Evolutionary conservation across 2,113 vertebrate species (phyloP).

Genomic region (Xenopus borealis): DNA sequence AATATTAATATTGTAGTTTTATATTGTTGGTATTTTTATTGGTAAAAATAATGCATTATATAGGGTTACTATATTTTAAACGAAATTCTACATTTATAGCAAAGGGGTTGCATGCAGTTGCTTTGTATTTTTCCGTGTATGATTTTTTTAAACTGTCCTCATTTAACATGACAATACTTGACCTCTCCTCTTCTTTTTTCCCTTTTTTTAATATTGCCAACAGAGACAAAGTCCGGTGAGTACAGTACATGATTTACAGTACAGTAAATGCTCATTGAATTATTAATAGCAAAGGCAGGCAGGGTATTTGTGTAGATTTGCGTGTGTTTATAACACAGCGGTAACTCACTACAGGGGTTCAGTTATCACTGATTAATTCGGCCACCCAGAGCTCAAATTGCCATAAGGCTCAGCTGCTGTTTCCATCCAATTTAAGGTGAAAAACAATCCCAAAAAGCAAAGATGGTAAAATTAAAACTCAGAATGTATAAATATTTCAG

Average conservation of each 20-base stretch:
- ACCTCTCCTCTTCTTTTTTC: constrained; percentile 29
- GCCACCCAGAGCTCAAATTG: neutral
- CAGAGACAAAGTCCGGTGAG: constrained; percentile 77
- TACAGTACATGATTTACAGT: constrained; percentile 48
- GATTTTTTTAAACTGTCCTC: too few species aligned
- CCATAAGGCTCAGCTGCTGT: constrained; percentile 8
- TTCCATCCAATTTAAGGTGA: constrained; percentile 4
- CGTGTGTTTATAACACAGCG: constrained; percentile 4
- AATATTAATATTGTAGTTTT: too few species aligned
- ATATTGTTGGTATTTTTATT: too few species aligned
- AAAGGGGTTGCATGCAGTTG: too few species aligned
- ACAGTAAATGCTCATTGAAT: constrained; percentile 19
- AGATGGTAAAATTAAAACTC: neutral
- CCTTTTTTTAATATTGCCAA: constrained; percentile 48
- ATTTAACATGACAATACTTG: neutral
- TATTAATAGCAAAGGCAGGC: constrained; percentile 8
- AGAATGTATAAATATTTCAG: neutral
- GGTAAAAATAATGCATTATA: too few species aligned
- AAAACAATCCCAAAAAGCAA: neutral
- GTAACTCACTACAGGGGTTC: constrained; percentile 4
- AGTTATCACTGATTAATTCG: neutral
- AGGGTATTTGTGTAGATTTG: constrained; percentile 6
- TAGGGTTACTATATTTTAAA: too few species aligned
- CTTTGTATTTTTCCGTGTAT: too few species aligned
- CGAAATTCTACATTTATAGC: too few species aligned